Evolutionary conservation across 2,797 vertebrate species (phyloP).

Genomic region (Helicolenus hilgendorfi): DNA sequence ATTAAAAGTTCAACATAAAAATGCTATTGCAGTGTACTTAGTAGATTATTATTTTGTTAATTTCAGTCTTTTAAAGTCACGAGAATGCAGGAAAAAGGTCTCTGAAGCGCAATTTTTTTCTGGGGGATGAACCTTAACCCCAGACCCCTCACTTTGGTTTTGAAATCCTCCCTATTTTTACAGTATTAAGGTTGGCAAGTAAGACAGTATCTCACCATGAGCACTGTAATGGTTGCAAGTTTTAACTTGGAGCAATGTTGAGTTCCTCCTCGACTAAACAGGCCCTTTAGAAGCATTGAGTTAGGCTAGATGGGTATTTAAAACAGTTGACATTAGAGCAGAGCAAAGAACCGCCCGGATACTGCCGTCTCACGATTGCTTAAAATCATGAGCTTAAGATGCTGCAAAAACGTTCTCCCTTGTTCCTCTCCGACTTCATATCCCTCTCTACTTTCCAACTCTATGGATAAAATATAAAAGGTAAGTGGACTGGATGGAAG

Average conservation of each 20-base stretch:
- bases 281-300: not conserved
- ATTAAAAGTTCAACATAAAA: too few relatives aligned
- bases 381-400: slow-evolving; percentile 5
- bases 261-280: not conserved
- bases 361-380: not conserved
- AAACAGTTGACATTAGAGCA: slow-evolving; percentile 21
- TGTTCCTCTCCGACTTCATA: not conserved
- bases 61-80: not conserved
- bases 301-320: not conserved
- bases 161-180: not conserved
- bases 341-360: not conserved
- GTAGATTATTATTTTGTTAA: too few relatives aligned
- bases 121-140: not conserved
- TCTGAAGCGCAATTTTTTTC: not conserved
- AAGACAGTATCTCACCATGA: not conserved
- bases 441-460: not conserved
- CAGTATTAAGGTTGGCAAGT: not conserved
- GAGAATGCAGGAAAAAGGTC: not conserved
- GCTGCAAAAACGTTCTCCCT: not conserved
- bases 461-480: not conserved
- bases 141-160: not conserved
- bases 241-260: not conserved
- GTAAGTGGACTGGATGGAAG: not conserved
- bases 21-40: too few relatives aligned
- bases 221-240: not conserved